These are phyloP conservation scores for Cylindroiulus punctatus DNA, from an alignment of 2,888 invertebrate genomes.

Conservation along the genomic window DNA sequence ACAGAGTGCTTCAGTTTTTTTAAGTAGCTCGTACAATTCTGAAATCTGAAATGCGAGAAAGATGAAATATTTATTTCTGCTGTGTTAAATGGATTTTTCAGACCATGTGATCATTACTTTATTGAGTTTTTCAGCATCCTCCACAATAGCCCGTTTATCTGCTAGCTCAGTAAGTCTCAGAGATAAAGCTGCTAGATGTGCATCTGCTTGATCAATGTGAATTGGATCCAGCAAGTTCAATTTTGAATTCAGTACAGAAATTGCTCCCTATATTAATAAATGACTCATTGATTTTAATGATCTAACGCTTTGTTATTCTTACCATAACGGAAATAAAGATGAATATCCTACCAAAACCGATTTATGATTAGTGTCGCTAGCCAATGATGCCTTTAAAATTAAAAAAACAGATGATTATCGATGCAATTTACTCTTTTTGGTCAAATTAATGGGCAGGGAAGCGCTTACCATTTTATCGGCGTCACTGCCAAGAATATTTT, in stretches of 20 bases:
- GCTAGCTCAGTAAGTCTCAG: slow-evolving; percentile 80
- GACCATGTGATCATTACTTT: slow-evolving; percentile 65
- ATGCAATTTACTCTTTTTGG: not conserved
- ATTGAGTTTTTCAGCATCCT: slow-evolving; percentile 68
- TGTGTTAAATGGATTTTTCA: not conserved
- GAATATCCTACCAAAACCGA: slow-evolving; percentile 61
- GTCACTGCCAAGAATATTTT: slow-evolving; percentile 83
- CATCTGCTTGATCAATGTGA: slow-evolving; percentile 86
- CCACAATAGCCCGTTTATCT: slow-evolving; percentile 71
- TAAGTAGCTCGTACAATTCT: slow-evolving; percentile 86
- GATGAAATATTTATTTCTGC: not conserved
- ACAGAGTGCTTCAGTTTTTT: slow-evolving; percentile 83
- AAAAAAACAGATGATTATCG: slow-evolving; percentile 36
- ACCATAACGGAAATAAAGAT: not conserved
- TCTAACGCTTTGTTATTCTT: not conserved
- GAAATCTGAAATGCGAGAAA: slow-evolving; percentile 72
- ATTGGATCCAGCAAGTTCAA: slow-evolving; percentile 81
- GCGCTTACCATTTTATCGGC: slow-evolving; percentile 77
- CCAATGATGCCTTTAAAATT: slow-evolving; percentile 61
- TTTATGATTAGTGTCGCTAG: slow-evolving; percentile 64
- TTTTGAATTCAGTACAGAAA: slow-evolving; percentile 81
- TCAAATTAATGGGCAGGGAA: not conserved
- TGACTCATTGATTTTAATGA: not conserved
- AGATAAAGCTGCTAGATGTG: slow-evolving; percentile 77
- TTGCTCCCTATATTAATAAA: slow-evolving; percentile 71